Conservation (phyloP, 2,113 vertebrate genomes). For the Orycteropus afer region DNA sequence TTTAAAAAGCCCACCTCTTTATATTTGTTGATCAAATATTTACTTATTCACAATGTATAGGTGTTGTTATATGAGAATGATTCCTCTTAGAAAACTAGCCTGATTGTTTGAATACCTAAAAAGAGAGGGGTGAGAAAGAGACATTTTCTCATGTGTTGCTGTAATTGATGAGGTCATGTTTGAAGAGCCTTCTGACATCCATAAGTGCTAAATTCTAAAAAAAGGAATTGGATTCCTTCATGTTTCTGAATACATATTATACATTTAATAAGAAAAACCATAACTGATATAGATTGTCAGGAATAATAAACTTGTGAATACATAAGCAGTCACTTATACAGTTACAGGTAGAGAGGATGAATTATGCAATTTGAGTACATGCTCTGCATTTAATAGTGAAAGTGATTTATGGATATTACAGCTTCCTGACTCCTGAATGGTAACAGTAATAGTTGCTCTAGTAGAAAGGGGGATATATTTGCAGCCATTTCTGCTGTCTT, state of each 20-base stretch:
- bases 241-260: slow-evolving; percentile 46
- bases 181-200: slow-evolving; percentile 45
- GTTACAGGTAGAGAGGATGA: slow-evolving; percentile 69
- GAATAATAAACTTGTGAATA: slow-evolving; percentile 75
- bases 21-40: not conserved
- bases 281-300: slow-evolving; percentile 77
- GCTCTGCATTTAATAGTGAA: slow-evolving; percentile 65
- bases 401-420: slow-evolving; percentile 80
- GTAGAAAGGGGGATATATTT: slow-evolving; percentile 69
- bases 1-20: not conserved
- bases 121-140: not conserved
- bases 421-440: slow-evolving; percentile 62
- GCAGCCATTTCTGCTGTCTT: slow-evolving; percentile 66
- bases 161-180: slow-evolving; percentile 24
- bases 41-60: not conserved
- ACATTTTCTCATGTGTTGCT: slow-evolving; percentile 37
- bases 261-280: slow-evolving; percentile 73
- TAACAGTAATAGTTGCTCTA: slow-evolving; percentile 75
- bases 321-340: slow-evolving; percentile 70
- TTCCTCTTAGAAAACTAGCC: not conserved
- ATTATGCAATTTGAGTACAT: slow-evolving; percentile 72
- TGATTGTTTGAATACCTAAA: slow-evolving; percentile 37
- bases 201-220: not conserved
- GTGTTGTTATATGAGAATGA: slow-evolving; percentile 41
- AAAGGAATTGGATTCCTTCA: slow-evolving; percentile 60